Percentiles rank a stretch among this genome's conserved stretches.
Conservation (phyloP, 2,113 vertebrate genomes). For the Channa argus region DNA sequence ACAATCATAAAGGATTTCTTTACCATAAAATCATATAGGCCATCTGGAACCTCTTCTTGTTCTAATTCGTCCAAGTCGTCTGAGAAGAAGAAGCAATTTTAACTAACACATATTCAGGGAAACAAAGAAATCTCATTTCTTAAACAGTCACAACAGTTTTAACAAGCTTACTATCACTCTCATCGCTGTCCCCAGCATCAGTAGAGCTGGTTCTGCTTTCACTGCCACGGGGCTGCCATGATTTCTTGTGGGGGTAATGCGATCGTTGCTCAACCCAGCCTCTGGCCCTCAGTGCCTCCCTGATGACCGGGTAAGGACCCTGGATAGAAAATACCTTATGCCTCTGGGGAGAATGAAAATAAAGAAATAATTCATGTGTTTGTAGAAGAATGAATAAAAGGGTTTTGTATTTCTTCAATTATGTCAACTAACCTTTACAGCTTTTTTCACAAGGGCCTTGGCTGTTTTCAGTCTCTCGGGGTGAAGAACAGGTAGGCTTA, state of each 20-base stretch:
- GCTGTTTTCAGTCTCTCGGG: conserved; percentile 80
- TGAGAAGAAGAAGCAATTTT: conserved; percentile 44
- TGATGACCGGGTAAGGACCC: conserved; percentile 89
- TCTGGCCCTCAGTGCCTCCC: conserved; percentile 82
- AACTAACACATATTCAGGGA: background rate
- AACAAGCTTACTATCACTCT: conserved; percentile 58
- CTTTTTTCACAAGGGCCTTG: conserved; percentile 83
- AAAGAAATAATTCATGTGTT: background rate
- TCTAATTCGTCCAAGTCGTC: conserved; percentile 73
- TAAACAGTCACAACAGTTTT: background rate
- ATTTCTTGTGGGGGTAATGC: background rate
- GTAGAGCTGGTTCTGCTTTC: conserved; percentile 44
- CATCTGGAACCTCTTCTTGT: conserved; percentile 71
- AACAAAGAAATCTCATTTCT: background rate
- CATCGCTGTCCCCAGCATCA: conserved; percentile 48
- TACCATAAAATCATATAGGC: conserved; percentile 87
- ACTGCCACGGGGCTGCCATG: background rate
- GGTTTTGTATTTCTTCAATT: background rate
- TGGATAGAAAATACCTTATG: conserved; percentile 89
- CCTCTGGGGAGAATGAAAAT: conserved; percentile 77
- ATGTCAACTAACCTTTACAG: conserved; percentile 84
- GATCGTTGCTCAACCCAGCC: conserved; percentile 90
- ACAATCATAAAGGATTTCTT: conserved; percentile 31
- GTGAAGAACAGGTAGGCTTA: conserved; percentile 51
- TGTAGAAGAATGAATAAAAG: background rate